Base-by-base conservation (phyloP, 2,113 vertebrate species). In the Platichthys flesus region DNA sequence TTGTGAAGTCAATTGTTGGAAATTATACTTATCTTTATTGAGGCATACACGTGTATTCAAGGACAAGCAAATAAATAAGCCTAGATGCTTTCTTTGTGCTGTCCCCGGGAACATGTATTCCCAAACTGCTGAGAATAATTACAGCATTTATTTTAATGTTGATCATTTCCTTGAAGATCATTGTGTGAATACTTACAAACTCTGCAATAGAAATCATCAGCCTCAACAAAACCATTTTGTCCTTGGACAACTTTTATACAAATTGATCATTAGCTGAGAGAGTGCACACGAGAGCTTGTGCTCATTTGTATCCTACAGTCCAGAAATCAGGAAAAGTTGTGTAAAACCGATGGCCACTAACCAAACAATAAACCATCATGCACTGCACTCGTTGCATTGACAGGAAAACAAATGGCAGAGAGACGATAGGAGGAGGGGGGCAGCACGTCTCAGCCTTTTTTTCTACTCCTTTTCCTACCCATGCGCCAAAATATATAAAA, bases 121-220 rank as follows among this genome's bases (percentile, higher is more conserved):
- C 31, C 42, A 9, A 79, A 54, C 6, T 74, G 1, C 24, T 47
- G 23, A 75, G 37, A 54, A 62, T 67, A 70, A 82, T 49, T 71
- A 54, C 12, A 59, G 10, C 28, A n/a, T 71, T 64, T 57, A 1
- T 68, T 49, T 61, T 3, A 62, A 63, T 71, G 76, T 55, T 65
- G 26, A 71, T 67, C 56, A 47, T 54, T 73, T 65, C 13, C 4
- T 57, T 61, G 9, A 15, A 58, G 18, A 40, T 35, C 14, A 5
- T 52, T 31, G 14, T 23, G 23, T 58, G 42, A 51, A 63, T 59
- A 31, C 47, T 3, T 12, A 37, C 15, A 47, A 55, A 55, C 23
- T 20, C 51, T 18, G 40, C 52, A 21, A 47, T 42, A n/a, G 23
- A 80, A 63, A 40, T n/a, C 5, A 8, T 51, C 20, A 49, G 24